Evolutionary conservation across 2,888 invertebrate species (phyloP), one percentile per base, ranked within the genome.

Genomic region (Caenorhabditis sulstoni): DNA sequence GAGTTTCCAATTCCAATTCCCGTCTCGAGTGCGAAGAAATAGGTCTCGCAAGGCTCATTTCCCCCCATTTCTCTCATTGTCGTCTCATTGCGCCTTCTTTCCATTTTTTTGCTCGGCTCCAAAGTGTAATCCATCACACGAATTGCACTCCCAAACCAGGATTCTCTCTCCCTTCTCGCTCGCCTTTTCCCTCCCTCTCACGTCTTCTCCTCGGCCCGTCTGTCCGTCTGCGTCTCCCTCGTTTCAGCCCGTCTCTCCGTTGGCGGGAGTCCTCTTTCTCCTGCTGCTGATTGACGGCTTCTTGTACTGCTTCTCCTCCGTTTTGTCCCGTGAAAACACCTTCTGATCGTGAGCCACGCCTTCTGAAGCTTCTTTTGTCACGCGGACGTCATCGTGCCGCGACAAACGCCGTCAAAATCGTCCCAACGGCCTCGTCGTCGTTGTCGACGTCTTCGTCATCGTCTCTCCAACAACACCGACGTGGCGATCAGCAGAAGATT

Each of bases 131-230:
- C 70, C 62, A 47, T 62, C 62, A 39, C 55, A 70, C 39, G n/a
- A 55, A 70, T 61, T 62, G 23, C 61, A 62, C 70, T n/a, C 52
- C 29, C 11, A 52, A 52, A 23, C 52, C 52, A 52, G n/a, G 29
- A 29, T 29, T 29, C 29, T 29, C 29, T 5, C 7, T 3, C 29
- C 29, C 29, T 29, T 29, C 29, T 29, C 7, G 4, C 7, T 29
- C 29, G 3, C 29, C 29, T 29, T 29, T 20, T n/a, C 52, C 37
- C 12, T 37, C 41, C 57, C 45, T 4, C 44, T 59, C 70, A 70
- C 70, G 61, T 62, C 70, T 70, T 62, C 62, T 70, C 29, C 37
- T 23, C 52, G 44, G 44, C 1, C 50, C 22, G 37, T 61, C 53
- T 52, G n/a, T 7, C 8, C 57, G 49, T 47, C 59, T 29, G 29